phyloP scores from a whole-genome alignment of 1,140 invertebrate genomes.

The Chrysomallon squamiferum region DNA sequence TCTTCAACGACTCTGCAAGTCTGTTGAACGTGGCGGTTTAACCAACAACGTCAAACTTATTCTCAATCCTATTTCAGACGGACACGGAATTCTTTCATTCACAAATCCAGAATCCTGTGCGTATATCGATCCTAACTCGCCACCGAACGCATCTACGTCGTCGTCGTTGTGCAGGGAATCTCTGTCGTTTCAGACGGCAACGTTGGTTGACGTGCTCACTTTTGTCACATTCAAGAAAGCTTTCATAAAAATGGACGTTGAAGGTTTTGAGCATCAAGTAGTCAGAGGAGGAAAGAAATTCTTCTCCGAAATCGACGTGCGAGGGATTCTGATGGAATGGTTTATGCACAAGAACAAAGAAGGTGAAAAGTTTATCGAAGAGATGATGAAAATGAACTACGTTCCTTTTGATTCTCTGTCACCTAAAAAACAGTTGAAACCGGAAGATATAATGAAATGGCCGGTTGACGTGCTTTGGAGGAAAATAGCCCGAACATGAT shows the following conservation, averaged over 20 bases:
- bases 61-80: conserved; percentile 37
- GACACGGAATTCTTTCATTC: conserved; percentile 22
- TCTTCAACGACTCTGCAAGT: conserved; percentile 34
- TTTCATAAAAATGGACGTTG: conserved; percentile 38
- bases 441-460: background rate
- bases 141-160: background rate
- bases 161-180: background rate
- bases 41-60: conserved; percentile 30
- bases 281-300: conserved; percentile 29
- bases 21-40: conserved; percentile 22
- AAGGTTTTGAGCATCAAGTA: conserved; percentile 44
- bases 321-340: conserved; percentile 55
- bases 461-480: conserved; percentile 1
- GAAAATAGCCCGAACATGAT: too few species aligned
- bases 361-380: background rate
- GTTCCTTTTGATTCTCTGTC: too few species aligned
- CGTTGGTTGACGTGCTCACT: conserved; percentile 32
- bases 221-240: conserved; percentile 18
- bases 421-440: background rate
- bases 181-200: background rate
- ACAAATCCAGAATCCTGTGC: conserved; percentile 37
- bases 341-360: conserved; percentile 16
- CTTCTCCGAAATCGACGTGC: conserved; percentile 33
- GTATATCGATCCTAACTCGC: conserved; percentile 8
- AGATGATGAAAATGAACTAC: background rate